Evolutionary conservation across 2,888 invertebrate genomes (phyloP), one percentile per base, ranked within the genome.

Genomic region (Octonoba sinensis): DNA sequence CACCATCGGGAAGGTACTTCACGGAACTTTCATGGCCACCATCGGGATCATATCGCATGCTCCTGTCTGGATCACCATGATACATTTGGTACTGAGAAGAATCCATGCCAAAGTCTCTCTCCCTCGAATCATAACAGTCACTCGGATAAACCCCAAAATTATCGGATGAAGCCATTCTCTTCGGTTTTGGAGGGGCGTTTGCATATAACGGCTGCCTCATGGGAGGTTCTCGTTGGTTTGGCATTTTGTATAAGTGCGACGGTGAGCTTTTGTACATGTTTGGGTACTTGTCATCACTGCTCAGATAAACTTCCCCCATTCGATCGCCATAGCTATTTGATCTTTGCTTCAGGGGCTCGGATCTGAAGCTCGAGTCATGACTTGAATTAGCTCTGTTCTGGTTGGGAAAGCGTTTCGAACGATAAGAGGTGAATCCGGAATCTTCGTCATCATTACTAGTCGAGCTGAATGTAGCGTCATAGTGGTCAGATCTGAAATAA

Each of bases 171-270:
- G 77, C 70, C 49, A 94, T 91, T 72, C 95, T 91, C 87, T 94
- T 90, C 0, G 96, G 95, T 87, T 96, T 96, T 0, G 96, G 95
- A 15, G 95, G 95, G 3, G 96, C 95, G 89, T 96, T 96, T 0
- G 94, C 95, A 87, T 96, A 96, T 1, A 95, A 91, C 0, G 95
- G 94, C 86, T 93, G 93, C 6, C 90, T 90, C 78, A 75, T 81
- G 16, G 73, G 79, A 57, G 47, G 44, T 20, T 60, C 27, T 4
- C 69, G 70, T 18, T 20, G 60, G 4, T 18, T 49, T 44, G 49
- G 64, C 65, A 65, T 59, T 56, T 62, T 69, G 51, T 77, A 77
- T 13, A 36, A 22, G 13, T 76, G 59, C 12, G 72, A 70, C 15
- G 65, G 24, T 18, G 60, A 27, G 49, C 71, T 83, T 22, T 72